Evolutionary conservation across 2,113 vertebrate species (phyloP), one percentile per base, ranked within the genome.

Genomic region (Ptyas mucosa): DNA sequence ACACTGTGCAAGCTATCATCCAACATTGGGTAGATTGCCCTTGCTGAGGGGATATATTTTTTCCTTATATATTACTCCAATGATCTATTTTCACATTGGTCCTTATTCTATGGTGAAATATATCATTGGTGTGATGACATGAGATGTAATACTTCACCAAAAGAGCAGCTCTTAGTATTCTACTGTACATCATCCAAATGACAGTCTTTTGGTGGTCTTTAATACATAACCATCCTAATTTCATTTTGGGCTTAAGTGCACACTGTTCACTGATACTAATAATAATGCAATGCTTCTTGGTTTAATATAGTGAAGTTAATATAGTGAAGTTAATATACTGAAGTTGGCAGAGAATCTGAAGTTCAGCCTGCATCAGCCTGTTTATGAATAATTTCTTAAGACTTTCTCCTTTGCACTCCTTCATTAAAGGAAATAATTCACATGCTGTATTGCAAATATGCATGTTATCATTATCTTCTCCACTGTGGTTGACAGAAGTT

Each of bases 81-180:
- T 96, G 51, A 94, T 95, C 61, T 94, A 93, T 93, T 91, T 94
- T 46, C 93, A 26, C n/a, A 91, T 91, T 91, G 94, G 92, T 92
- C 93, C 92, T 93, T n/a, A 90, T 94, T 54, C 87, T 52, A 10
- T 90, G 34, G 94, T 96, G 93, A 96, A 97, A 96, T 97, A 95
- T 95, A 95, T 96, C 92, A 49, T 95, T 93, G 90, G 46, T 95
- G 85, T 94, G 93, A 92, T 96, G 92, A 91, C 88, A 96, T 91
- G 95, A 88, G 26, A 57, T 89, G 29, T 89, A 95, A 95, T 98
- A 97, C 93, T 96, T 97, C 96, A 98, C 24, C 21, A 92, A 49
- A 95, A 94, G 81, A 96, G 95, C 87, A 97, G 96, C 95, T 97
- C 94, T 97, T 97, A 97, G 94, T 92, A 89, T 81, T 95, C 23